Evolutionary conservation across 1,140 invertebrate species (phyloP), one percentile per base, ranked within the genome.

Genomic region (Octopus bimaculoides): DNA sequence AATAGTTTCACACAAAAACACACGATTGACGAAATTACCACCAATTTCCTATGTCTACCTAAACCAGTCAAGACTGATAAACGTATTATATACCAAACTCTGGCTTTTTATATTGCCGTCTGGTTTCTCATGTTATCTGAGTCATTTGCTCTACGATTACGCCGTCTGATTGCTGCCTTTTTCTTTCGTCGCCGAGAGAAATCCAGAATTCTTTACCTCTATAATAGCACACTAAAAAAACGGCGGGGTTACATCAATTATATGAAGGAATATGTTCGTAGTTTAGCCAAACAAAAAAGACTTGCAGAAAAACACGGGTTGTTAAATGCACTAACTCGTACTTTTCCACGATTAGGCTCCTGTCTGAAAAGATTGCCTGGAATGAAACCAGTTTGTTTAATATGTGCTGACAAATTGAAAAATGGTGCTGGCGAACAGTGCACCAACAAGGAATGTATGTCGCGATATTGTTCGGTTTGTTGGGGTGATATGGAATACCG

Each of bases 211-310:
- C 76, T 89, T 4, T 87, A 81, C 73, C 77, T 89, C 0, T 89
- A 88, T 81, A 89, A 89, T 73, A 85, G 87, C 75, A 82, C 85
- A 82, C 78, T 86, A 80, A 85, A 85, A 77, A 87, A 86, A 77
- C 78, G 88, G 61, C 82, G 83, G 71, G 83, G 85, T 0, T 89
- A 80, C 71, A 26, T 87, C 8, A 53, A 78, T 4, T 80, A 84
- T 53, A 82, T 85, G 77, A 77, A 86, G 7, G 81, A 85, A 17
- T 77, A 79, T 20, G 81, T 88, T n/a, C 77, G 84, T 9, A 84
- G 81, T 54, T 54, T 82, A 52, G 80, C 82, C 0, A 80, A 79
- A 77, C 78, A 83, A 17, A 77, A 82, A 26, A 69, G 82, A 26
- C 75, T 87, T 4, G 77, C 78, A 61, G 82, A 82, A 77, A 80